A percentile compares a stretch with the other conserved stretches of the same genome.
Evolutionary conservation across 2,113 vertebrate species (phyloP).

Genomic region (Albula goreensis): DNA sequence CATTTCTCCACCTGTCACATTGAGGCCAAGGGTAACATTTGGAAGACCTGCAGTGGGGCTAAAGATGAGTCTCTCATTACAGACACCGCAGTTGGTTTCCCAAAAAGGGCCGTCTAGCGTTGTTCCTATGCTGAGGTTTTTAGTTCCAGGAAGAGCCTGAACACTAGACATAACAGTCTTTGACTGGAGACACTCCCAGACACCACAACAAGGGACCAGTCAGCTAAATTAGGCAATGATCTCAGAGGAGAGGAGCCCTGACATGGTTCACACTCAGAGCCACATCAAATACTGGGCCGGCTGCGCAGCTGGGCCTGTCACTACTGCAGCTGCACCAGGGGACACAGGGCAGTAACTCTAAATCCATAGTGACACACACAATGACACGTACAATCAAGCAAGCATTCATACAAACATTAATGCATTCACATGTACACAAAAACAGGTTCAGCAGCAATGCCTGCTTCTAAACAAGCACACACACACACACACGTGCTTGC

Average conservation of each 20-base stretch:
- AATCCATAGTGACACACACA: background rate
- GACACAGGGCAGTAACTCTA: background rate
- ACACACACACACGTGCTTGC: background rate
- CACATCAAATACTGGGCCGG: conserved; percentile 29
- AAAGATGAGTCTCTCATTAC: conserved; percentile 32
- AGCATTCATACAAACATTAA: background rate
- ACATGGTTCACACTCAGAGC: conserved; percentile 29
- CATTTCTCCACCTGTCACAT: conserved; percentile 5
- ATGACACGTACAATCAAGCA: background rate
- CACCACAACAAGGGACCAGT: conserved; percentile 58
- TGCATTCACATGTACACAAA: background rate
- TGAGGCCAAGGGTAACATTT: conserved; percentile 22
- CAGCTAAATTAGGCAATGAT: conserved; percentile 39
- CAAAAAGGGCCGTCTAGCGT: conserved; percentile 67
- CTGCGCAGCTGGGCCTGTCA: conserved; percentile 12
- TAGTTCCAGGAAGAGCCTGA: conserved; percentile 69
- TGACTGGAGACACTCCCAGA: conserved; percentile 75
- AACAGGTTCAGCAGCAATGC: background rate
- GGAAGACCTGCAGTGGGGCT: background rate
- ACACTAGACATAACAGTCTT: conserved; percentile 75
- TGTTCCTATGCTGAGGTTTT: conserved; percentile 72
- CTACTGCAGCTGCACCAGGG: background rate
- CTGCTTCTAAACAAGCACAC: background rate
- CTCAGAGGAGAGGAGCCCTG: conserved; percentile 26
- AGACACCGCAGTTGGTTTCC: conserved; percentile 52